phyloP scores from a whole-genome alignment of 2,888 invertebrate genomes.

The Pachliopta kotzebuea region DNA sequence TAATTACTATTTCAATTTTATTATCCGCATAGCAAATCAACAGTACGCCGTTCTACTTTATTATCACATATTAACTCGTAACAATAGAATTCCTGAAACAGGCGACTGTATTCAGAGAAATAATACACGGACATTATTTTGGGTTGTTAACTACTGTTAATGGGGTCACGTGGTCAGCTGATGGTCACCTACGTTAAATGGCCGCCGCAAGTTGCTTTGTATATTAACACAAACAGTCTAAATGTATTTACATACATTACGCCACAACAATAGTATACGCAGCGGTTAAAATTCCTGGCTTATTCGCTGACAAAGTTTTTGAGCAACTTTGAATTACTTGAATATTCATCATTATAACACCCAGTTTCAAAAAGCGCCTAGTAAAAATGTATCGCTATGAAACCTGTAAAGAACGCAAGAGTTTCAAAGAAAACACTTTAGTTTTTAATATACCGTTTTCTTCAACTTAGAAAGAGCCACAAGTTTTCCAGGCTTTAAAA shows the following conservation, averaged over 20 bases:
- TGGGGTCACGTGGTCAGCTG: slow-evolving; percentile 12
- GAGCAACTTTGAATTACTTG: too few species aligned
- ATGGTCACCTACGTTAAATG: slow-evolving; percentile 22
- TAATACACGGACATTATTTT: slow-evolving; percentile 7
- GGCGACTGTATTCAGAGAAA: slow-evolving; percentile 7
- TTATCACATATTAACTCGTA: slow-evolving; percentile 3
- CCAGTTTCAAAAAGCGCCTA: neutral
- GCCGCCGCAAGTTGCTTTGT: slow-evolving; percentile 10
- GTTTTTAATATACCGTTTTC: slow-evolving; percentile 1
- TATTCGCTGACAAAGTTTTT: too few species aligned
- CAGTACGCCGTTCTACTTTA: neutral
- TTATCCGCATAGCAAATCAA: neutral
- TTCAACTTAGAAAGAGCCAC: slow-evolving; percentile 9
- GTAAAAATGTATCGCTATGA: neutral
- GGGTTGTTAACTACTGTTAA: neutral
- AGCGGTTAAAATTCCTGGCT: neutral
- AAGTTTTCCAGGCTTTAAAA: neutral
- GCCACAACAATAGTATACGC: slow-evolving; percentile 4
- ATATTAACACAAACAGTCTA: slow-evolving; percentile 10
- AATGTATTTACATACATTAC: slow-evolving; percentile 20
- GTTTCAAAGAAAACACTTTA: slow-evolving; percentile 7
- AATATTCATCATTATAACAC: too few species aligned
- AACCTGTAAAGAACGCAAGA: neutral
- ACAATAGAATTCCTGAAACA: slow-evolving; percentile 12
- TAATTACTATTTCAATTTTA: too few species aligned